Evolutionary conservation across 2,797 vertebrate genomes (phyloP).

Genomic region (Loriculus beryllinus): DNA sequence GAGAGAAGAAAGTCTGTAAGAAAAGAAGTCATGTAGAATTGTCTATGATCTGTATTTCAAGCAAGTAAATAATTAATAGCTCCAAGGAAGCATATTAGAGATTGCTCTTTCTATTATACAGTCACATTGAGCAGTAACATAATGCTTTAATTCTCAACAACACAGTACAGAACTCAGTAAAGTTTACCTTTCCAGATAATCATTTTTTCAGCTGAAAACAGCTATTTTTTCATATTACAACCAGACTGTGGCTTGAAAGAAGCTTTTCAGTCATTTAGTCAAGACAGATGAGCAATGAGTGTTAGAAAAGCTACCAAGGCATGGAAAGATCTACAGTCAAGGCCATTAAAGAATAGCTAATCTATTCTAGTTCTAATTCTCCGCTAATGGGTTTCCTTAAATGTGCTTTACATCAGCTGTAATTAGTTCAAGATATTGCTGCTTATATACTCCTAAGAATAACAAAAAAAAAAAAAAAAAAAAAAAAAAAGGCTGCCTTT

Average conservation of each 20-base stretch:
- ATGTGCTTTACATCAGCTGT: constrained; percentile 54
- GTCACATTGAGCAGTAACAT: constrained; percentile 35
- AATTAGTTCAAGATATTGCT: constrained; percentile 66
- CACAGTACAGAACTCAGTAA: not conserved
- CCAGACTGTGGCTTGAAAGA: constrained; percentile 24
- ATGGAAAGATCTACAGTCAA: constrained; percentile 56
- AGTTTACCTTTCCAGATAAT: constrained; percentile 46
- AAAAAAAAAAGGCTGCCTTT: constrained; percentile 9
- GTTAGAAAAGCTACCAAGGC: constrained; percentile 60
- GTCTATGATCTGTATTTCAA: constrained; percentile 48
- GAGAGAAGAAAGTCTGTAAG: constrained; percentile 29
- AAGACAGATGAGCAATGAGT: constrained; percentile 60
- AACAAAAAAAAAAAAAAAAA: not conserved
- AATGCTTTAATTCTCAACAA: constrained; percentile 26
- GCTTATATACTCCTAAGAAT: constrained; percentile 36
- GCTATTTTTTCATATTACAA: constrained; percentile 12
- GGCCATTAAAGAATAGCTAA: constrained; percentile 62
- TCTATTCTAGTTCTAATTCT: constrained; percentile 68
- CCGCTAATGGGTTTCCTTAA: constrained; percentile 68
- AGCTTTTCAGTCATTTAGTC: constrained; percentile 44
- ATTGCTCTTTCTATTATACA: constrained; percentile 43
- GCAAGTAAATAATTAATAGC: constrained; percentile 68
- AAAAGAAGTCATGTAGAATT: constrained; percentile 49
- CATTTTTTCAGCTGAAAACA: constrained; percentile 42
- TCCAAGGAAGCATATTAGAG: constrained; percentile 48